These are phyloP conservation scores for Andrena trimmerana DNA, from an alignment of 2,888 invertebrate species.

Conservation along the genomic window DNA sequence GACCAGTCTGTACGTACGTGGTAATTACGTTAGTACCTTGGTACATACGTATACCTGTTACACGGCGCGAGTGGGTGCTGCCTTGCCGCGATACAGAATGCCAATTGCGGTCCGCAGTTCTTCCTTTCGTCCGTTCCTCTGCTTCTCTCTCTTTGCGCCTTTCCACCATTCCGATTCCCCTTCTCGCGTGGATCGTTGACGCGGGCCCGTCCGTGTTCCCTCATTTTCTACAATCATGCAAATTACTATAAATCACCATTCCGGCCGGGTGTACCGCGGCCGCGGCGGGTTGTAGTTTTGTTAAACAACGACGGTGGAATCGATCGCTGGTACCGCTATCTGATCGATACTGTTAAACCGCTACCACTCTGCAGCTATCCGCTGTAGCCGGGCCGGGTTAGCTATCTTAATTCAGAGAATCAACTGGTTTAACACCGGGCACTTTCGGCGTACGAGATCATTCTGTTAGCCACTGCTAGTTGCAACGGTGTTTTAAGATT, in stretches of 20 bases:
- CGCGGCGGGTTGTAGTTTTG: slow-evolving; percentile 31
- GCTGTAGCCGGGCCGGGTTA: slow-evolving; percentile 30
- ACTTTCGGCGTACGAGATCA: slow-evolving; percentile 19
- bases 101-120: slow-evolving; percentile 70
- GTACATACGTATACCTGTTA: slow-evolving; percentile 65
- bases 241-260: slow-evolving; percentile 64
- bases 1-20: slow-evolving; percentile 57
- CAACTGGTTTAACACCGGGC: slow-evolving; percentile 42
- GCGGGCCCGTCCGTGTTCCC: slow-evolving; percentile 35
- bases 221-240: slow-evolving; percentile 67
- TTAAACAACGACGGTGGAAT: slow-evolving; percentile 62
- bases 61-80: slow-evolving; percentile 56
- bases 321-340: slow-evolving; percentile 64
- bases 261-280: slow-evolving; percentile 23
- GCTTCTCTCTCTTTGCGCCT: slow-evolving; percentile 14
- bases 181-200: slow-evolving; percentile 8
- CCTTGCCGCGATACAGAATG: slow-evolving; percentile 68
- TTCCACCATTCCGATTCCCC: not conserved
- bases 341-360: slow-evolving; percentile 64
- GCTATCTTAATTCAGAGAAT: slow-evolving; percentile 63
- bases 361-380: slow-evolving; percentile 60
- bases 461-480: not conserved
- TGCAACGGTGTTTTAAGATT: not conserved
- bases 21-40: slow-evolving; percentile 72
- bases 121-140: slow-evolving; percentile 59